Percentiles rank a stretch among this genome's conserved stretches.
These are phyloP conservation scores for Strongylocentrotus purpuratus DNA, from an alignment of 35 echinoderm and acorn worm species.

Conservation along the genomic window DNA sequence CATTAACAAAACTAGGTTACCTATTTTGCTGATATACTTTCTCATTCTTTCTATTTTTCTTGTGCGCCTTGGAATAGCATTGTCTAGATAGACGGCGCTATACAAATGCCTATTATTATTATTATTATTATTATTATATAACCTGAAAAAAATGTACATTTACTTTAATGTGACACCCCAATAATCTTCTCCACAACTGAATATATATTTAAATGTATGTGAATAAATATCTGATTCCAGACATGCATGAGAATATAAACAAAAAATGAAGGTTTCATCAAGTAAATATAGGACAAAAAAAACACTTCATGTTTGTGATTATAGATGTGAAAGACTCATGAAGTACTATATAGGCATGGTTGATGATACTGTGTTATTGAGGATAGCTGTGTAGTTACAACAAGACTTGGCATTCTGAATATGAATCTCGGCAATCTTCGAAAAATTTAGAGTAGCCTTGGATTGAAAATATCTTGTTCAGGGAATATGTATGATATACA, in stretches of 20 bases:
- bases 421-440: background rate
- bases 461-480: too few relatives aligned
- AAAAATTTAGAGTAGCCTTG: background rate
- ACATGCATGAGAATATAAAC: background rate
- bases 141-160: too few relatives aligned
- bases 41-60: too few relatives aligned
- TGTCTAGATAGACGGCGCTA: too few relatives aligned
- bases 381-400: too few relatives aligned
- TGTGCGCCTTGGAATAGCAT: too few relatives aligned
- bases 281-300: background rate
- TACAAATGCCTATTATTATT: too few relatives aligned
- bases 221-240: background rate
- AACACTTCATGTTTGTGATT: background rate
- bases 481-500: background rate
- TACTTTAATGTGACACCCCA: background rate
- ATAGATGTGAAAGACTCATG: background rate
- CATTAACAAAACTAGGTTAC: too few relatives aligned
- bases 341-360: background rate
- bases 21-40: too few relatives aligned
- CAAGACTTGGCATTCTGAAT: too few relatives aligned
- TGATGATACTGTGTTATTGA: background rate
- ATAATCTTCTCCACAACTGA: background rate
- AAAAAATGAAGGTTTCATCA: background rate
- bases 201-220: background rate
- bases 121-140: too few relatives aligned